phyloP scores from a whole-genome alignment of 2,113 vertebrate genomes.

The Cyanocitta stelleri region DNA sequence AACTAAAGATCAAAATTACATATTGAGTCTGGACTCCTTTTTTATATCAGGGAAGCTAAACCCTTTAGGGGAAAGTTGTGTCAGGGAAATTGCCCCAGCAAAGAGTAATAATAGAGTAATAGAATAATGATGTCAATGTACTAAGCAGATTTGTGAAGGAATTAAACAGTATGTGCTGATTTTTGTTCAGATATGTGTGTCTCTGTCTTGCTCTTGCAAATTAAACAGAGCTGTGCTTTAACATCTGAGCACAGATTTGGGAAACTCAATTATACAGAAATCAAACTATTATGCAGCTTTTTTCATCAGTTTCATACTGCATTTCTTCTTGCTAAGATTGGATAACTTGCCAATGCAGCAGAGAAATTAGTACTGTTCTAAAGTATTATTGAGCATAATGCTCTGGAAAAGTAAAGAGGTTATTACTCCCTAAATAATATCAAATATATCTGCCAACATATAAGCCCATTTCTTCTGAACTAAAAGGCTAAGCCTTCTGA shows the following conservation, averaged over 20 bases:
- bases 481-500: neutral
- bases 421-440: neutral
- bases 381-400: neutral
- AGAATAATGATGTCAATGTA: neutral
- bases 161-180: constrained; percentile 14
- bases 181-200: constrained; percentile 13
- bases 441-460: neutral
- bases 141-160: constrained; percentile 18
- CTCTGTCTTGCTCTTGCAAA: neutral
- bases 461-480: neutral
- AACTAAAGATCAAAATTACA: neutral
- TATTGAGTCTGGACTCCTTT: neutral
- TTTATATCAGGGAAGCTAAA: neutral
- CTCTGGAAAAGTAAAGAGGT: neutral
- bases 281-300: neutral
- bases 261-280: constrained; percentile 24
- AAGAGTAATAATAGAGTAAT: neutral
- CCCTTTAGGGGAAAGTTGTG: neutral
- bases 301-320: neutral
- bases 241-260: neutral
- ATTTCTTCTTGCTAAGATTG: neutral
- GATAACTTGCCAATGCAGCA: neutral
- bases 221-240: neutral
- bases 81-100: neutral
- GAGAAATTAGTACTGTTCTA: constrained; percentile 3